Conservation (phyloP, 2,888 invertebrate genomes). For the Philaethria dido region DNA sequence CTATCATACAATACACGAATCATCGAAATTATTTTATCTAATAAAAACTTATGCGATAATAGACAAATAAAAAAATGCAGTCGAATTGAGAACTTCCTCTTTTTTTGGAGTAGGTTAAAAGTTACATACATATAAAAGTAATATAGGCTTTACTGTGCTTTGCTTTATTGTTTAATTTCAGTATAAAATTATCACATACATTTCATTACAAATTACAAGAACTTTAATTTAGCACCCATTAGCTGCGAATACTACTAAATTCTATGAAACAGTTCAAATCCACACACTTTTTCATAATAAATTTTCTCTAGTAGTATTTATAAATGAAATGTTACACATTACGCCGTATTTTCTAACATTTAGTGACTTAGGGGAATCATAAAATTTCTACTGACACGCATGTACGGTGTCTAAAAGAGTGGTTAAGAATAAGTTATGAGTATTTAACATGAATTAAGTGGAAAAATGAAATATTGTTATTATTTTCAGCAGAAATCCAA, state of each 20-base stretch:
- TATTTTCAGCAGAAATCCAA: slow-evolving; percentile 2
- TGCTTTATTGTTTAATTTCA: neutral
- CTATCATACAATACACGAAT: no score
- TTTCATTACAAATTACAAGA: neutral
- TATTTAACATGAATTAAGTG: slow-evolving; percentile 39
- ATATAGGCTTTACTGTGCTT: no score
- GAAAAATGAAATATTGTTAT: slow-evolving; percentile 17
- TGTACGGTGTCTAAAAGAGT: slow-evolving; percentile 39
- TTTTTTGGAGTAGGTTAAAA: no score
- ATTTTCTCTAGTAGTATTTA: slow-evolving; percentile 3
- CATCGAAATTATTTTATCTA: no score
- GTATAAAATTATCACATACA: neutral
- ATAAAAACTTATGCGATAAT: no score
- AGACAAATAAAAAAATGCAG: no score
- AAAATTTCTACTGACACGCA: slow-evolving; percentile 40
- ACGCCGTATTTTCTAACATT: slow-evolving; percentile 37
- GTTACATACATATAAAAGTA: no score
- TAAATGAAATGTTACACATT: slow-evolving; percentile 33
- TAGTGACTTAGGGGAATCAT: slow-evolving; percentile 30
- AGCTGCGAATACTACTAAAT: neutral
- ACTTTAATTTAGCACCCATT: neutral
- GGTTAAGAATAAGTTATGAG: slow-evolving; percentile 40
- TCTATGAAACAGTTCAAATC: neutral
- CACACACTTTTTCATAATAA: slow-evolving; percentile 9
- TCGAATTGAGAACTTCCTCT: no score